Conservation (phyloP, 2,888 invertebrate species). For the Archips crataeganus region DNA sequence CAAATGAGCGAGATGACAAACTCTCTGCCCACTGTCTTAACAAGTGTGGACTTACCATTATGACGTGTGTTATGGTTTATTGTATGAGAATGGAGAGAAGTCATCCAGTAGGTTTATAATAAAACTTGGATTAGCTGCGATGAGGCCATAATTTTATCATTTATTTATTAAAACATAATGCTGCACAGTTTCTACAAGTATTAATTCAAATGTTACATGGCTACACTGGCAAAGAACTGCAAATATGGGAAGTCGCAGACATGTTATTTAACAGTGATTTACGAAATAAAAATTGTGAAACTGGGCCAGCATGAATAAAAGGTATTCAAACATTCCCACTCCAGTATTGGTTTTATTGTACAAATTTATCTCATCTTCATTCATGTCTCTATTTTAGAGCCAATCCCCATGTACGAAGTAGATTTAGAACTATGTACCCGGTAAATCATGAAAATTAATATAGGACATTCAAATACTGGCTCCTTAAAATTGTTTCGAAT, state of each 20-base stretch:
- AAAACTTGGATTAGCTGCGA: conserved; percentile 77
- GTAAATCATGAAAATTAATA: conserved; percentile 6
- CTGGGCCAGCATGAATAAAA: conserved; percentile 9
- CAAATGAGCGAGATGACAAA: neutral
- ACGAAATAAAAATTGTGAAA: conserved; percentile 13
- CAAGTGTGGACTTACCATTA: neutral
- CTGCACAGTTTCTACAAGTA: conserved; percentile 11
- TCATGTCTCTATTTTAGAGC: conserved; percentile 13
- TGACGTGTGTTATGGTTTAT: conserved; percentile 25
- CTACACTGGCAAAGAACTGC: neutral
- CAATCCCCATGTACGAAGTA: conserved; percentile 13
- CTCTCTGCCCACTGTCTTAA: neutral
- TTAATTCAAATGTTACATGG: neutral
- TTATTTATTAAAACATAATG: conserved; percentile 38
- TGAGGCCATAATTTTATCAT: conserved; percentile 65
- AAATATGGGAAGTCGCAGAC: neutral
- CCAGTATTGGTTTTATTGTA: conserved; percentile 65
- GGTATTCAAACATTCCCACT: conserved; percentile 69
- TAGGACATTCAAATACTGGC: conserved; percentile 16
- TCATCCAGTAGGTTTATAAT: conserved; percentile 81
- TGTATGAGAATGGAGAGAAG: conserved; percentile 48
- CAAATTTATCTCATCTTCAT: conserved; percentile 32
- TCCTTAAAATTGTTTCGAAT: conserved; percentile 12
- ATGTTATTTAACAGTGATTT: neutral
- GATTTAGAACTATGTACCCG: conserved; percentile 8